A percentile compares a stretch with the other conserved stretches of the same genome.
phyloP scores from a whole-genome alignment of 30 jellyfish, hydroid and myxozoan genomes.

The Aurelia sp. region DNA sequence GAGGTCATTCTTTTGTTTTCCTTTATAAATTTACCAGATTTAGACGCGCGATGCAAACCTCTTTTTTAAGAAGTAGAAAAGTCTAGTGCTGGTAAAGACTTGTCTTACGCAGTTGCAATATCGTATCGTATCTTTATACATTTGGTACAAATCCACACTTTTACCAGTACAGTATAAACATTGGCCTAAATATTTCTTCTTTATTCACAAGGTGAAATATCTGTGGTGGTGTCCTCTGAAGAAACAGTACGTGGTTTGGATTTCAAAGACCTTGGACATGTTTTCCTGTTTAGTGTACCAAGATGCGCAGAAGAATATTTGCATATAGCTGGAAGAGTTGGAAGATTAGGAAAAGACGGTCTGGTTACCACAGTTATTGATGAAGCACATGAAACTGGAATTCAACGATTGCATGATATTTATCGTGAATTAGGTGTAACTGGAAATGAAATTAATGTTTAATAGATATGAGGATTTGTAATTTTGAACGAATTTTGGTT shows the following conservation, averaged over 20 bases:
- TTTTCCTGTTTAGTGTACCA: constrained; percentile 81
- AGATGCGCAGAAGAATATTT: constrained; percentile 78
- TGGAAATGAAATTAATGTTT: constrained; percentile 36
- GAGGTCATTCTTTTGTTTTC: no score
- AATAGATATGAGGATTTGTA: not conserved
- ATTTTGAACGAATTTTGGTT: no score
- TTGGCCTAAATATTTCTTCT: no score
- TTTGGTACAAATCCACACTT: no score
- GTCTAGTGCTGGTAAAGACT: no score
- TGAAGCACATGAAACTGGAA: constrained; percentile 36
- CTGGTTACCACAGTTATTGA: constrained; percentile 74
- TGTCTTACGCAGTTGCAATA: no score
- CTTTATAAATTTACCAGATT: no score
- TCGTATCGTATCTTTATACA: no score
- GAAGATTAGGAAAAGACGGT: constrained; percentile 86
- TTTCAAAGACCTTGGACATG: constrained; percentile 80
- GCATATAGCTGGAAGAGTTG: constrained; percentile 98
- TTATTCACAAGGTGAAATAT: constrained; percentile 50
- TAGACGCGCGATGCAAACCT: no score
- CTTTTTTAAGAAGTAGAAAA: no score
- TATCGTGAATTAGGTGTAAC: constrained; percentile 40
- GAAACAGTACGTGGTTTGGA: constrained; percentile 98
- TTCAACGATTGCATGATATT: constrained; percentile 19
- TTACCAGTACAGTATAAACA: no score
- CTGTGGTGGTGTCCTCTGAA: constrained; percentile 89